Evolutionary conservation across 2,888 invertebrate species (phyloP), one percentile per base, ranked within the genome.

Genomic region (Dendrolimus houi): DNA sequence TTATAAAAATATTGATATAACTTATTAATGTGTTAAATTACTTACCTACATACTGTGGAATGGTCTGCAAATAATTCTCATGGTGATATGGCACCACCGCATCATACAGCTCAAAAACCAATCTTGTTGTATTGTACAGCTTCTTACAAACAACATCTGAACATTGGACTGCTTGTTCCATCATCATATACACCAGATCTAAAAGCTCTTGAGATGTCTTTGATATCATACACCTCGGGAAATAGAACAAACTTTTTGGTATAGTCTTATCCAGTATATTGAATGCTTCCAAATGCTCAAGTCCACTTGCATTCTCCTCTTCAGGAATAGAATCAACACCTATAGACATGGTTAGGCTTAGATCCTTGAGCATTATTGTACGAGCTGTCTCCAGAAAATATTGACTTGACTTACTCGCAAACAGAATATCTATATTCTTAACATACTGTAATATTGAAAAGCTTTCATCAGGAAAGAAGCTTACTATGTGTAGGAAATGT

Each of bases 11-110:
- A 17, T 17, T 17, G 17, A 17, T 17, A 17, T 17, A 17, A 17
- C 17, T 17, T 17, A 17, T 14, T 1, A 1, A 14, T 17, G 17
- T 17, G 17, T 17, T 17, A 17, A 17, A 17, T 17, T 40, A 47
- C 92, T 87, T 74, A 95, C 95, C 95, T 66, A 95, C 94, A 86
- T 97, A 96, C 72, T 98, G 97, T 2, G 98, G 98, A 71, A 98
- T 95, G 1, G 94, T 95, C 72, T 95, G 93, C 59, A 98, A 88
- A 66, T 94, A 93, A 70, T 95, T 94, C 72, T 94, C 94, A 83
- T 98, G 97, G 72, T 95, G 93, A 64, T 94, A 94, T 1, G 96
- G 95, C 40, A 97, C 95, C 56, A 96, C 93, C 54, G 93, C 93
- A 59, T 94, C 92, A 79, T 97, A 98, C 67, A 95, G 86, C 70